These are phyloP conservation scores for Pao palembangensis DNA, from an alignment of 2,113 vertebrate genomes.

Conservation along the genomic window DNA sequence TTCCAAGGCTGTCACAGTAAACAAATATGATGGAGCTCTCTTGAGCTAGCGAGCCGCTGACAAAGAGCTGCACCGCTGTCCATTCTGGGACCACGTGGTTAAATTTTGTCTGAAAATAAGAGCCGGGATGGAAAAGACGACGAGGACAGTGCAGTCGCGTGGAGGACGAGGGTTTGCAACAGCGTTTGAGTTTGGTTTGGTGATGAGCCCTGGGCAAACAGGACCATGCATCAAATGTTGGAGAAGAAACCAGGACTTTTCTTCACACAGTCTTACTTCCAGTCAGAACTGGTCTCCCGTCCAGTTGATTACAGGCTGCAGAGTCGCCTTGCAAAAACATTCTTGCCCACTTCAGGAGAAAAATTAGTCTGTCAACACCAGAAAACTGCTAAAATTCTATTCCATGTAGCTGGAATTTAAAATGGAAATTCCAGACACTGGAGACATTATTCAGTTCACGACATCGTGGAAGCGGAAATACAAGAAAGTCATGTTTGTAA, in stretches of 20 bases:
- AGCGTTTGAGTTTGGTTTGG: conserved; percentile 3
- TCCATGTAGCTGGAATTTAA: not conserved
- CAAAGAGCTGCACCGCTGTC: conserved; percentile 29
- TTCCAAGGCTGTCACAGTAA: conserved; percentile 58
- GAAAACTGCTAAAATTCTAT: not conserved
- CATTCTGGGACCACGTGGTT: conserved; percentile 40
- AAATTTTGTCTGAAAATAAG: conserved; percentile 38
- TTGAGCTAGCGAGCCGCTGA: conserved; percentile 29
- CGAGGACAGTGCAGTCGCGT: conserved; percentile 45
- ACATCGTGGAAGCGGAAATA: conserved; percentile 9
- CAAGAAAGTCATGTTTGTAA: conserved; percentile 3
- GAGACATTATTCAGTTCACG: not conserved
- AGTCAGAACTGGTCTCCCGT: too few species aligned
- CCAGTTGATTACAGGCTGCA: not conserved
- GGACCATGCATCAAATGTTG: conserved; percentile 33
- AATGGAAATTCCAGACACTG: not conserved
- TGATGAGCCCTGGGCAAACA: conserved; percentile 41
- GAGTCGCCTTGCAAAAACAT: not conserved
- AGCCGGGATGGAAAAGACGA: conserved; percentile 14
- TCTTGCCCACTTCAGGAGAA: not conserved
- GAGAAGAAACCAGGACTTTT: conserved; percentile 42
- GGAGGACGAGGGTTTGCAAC: conserved; percentile 66
- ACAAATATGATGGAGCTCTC: conserved; percentile 60
- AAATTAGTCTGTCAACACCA: not conserved
- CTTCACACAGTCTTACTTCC: not conserved